Conservation (phyloP, 1,140 invertebrate genomes). For the Drosophila erecta region DNA sequence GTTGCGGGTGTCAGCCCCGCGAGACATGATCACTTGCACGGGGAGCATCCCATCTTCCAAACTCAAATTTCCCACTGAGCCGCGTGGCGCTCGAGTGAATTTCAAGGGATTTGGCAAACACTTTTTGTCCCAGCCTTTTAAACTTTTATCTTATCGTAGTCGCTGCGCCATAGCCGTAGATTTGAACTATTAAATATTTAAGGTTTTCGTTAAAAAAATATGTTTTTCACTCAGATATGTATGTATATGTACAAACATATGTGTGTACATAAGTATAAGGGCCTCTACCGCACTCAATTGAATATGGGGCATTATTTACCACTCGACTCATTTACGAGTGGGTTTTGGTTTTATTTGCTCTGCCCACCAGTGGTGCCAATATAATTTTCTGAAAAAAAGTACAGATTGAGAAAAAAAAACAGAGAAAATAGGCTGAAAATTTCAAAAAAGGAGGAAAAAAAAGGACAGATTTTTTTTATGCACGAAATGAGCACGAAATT, state of each 20-base stretch:
- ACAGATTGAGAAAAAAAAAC: too few species aligned
- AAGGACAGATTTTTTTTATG: too few species aligned
- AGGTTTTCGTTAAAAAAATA: neutral
- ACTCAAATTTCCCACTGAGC: constrained; percentile 15
- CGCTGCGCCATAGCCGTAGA: neutral
- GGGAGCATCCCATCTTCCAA: constrained; percentile 8
- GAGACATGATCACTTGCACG: constrained; percentile 36
- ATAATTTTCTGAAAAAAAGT: too few species aligned
- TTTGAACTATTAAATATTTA: constrained; percentile 3
- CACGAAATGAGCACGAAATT: too few species aligned
- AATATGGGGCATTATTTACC: constrained; percentile 1
- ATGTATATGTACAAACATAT: too few species aligned
- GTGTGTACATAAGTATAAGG: neutral
- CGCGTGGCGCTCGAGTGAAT: constrained; percentile 17
- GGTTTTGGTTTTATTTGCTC: constrained; percentile 41
- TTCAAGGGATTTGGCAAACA: constrained; percentile 34
- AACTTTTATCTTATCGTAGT: constrained; percentile 27
- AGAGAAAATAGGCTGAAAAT: too few species aligned
- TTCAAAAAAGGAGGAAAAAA: too few species aligned
- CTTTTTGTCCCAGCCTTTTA: constrained; percentile 28
- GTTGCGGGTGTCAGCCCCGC: constrained; percentile 34
- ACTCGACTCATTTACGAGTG: constrained; percentile 26
- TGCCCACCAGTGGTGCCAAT: too few species aligned
- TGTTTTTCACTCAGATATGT: neutral
- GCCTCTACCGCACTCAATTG: constrained; percentile 1